phyloP scores from a whole-genome alignment of 2,888 invertebrate species.

The Resseliella maxima region DNA sequence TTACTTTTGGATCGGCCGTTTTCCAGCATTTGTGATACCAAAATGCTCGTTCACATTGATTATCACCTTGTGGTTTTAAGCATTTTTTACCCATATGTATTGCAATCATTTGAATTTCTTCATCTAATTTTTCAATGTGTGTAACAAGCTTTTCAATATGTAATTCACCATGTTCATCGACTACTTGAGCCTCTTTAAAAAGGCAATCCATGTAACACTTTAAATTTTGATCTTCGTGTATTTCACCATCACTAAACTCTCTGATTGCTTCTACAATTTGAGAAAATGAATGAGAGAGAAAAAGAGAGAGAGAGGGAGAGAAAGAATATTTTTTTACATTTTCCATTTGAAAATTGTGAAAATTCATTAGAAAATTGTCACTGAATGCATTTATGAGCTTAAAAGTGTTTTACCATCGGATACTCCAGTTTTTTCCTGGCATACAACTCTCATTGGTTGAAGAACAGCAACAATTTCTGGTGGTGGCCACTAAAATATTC shows the following conservation, averaged over 20 bases:
- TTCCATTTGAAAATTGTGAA: too few species aligned
- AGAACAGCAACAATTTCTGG: constrained; percentile 60
- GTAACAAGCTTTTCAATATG: constrained; percentile 65
- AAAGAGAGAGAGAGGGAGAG: too few species aligned
- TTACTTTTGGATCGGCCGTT: constrained; percentile 63
- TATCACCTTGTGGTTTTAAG: constrained; percentile 65
- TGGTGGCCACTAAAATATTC: constrained; percentile 61
- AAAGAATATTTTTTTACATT: too few species aligned
- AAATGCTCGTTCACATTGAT: constrained; percentile 66
- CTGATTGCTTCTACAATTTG: constrained; percentile 64
- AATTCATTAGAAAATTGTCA: too few species aligned
- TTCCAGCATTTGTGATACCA: constrained; percentile 67
- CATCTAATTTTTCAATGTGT: constrained; percentile 61
- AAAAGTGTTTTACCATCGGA: constrained; percentile 61
- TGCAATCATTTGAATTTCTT: constrained; percentile 63
- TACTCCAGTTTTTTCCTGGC: constrained; percentile 62
- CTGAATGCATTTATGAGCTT: too few species aligned
- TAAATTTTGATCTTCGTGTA: constrained; percentile 66
- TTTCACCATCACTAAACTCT: constrained; percentile 67
- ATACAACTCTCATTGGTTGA: constrained; percentile 61
- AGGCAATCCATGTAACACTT: constrained; percentile 68
- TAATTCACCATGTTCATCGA: constrained; percentile 66
- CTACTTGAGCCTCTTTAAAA: constrained; percentile 65
- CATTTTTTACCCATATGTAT: constrained; percentile 64
- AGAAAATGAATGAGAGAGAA: too few species aligned